Evolutionary conservation across 2,113 vertebrate species (phyloP), one percentile per base, ranked within the genome.

Genomic region (Eclectus roratus): DNA sequence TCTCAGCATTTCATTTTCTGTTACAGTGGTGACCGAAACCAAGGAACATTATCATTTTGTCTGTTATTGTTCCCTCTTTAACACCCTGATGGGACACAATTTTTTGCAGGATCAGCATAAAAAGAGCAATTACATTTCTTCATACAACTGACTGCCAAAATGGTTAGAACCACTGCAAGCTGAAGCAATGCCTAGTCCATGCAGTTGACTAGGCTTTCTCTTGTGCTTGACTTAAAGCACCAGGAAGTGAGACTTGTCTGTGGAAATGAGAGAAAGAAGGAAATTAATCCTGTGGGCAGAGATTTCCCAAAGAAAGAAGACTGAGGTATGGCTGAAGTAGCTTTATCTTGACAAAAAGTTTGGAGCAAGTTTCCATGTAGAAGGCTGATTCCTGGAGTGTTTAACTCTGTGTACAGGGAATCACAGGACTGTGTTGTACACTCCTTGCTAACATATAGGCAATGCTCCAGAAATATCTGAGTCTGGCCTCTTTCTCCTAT

Each of bases 1-100:
- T n/a, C 39, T 50, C 63, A 55, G 24, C 7, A 35, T 46, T 93
- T 65, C 68, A n/a, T 91, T 80, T 85, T 80, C 44, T 88, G 23
- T 27, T 69, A 17, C 7, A 12, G 3, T 79, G 28, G 17, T 20
- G 12, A 6, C 15, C 76, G 79, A 85, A 89, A 49, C 11, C 13
- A 82, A 55, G 61, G 7, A 87, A 2, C 2, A 12, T 33, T 31
- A 80, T 35, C 21, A 79, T 27, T 66, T 71, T 52, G 20, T 72
- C 25, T 69, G 10, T 56, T 52, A 6, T 12, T 50, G 10, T 66
- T 89, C 18, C 13, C 5, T 72, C 9, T 82, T 92, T 53, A 69
- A 6, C 8, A 4, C 6, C 71, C 39, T 8, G 61, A 29, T 0
- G 0, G 10, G 46, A 46, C 17, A 23, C 7, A 37, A 1, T 2